phyloP scores from a whole-genome alignment of 2,888 invertebrate species.

The Plagodis pulveraria region DNA sequence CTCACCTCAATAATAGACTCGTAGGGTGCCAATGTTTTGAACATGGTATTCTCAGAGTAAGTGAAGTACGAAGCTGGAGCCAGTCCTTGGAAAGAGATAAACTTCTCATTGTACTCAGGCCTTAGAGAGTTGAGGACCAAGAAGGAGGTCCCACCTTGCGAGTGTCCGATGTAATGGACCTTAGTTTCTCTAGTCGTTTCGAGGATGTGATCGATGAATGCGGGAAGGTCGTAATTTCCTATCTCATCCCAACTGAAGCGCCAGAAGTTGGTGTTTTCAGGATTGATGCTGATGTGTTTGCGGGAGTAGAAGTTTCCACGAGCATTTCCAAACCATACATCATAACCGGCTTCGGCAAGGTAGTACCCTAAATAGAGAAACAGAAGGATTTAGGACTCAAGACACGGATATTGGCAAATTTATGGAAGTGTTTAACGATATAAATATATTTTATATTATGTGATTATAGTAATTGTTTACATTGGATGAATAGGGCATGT shows the following conservation, averaged over 20 bases:
- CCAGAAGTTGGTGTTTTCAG: constrained; percentile 60
- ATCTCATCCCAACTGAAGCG: constrained; percentile 68
- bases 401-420: too few species aligned
- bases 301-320: constrained; percentile 89
- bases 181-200: constrained; percentile 48
- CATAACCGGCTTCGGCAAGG: constrained; percentile 87
- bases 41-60: constrained; percentile 47
- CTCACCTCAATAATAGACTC: constrained; percentile 56
- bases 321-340: constrained; percentile 92
- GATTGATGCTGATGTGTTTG: constrained; percentile 47
- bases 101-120: constrained; percentile 64
- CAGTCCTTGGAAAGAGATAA: constrained; percentile 67
- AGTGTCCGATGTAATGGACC: constrained; percentile 67
- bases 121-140: constrained; percentile 63
- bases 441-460: too few species aligned
- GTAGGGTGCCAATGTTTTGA: constrained; percentile 42
- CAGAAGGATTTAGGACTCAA: too few species aligned
- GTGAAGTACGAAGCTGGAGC: constrained; percentile 65
- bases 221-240: constrained; percentile 59
- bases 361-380: constrained; percentile 52
- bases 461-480: too few species aligned
- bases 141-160: constrained; percentile 69
- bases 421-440: too few species aligned
- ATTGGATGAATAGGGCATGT: too few species aligned
- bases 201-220: constrained; percentile 56